A percentile compares a stretch with the other conserved stretches of the same genome.
phyloP scores from a whole-genome alignment of 2,797 vertebrate genomes.

The Lerista edwardsae region DNA sequence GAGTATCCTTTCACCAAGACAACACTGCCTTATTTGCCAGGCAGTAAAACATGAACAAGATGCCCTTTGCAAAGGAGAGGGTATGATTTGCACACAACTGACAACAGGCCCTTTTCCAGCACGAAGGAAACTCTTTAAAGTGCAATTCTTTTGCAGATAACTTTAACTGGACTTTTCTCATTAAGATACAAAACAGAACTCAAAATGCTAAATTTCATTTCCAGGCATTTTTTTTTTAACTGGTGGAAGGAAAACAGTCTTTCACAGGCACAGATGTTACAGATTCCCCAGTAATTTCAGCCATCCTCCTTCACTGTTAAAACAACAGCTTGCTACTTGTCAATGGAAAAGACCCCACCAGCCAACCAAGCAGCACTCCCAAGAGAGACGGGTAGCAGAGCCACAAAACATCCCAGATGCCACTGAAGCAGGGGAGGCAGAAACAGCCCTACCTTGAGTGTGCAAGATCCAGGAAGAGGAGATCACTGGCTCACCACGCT shows the following conservation, averaged over 20 bases:
- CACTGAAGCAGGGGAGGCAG: conserved; percentile 65
- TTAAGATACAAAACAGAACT: conserved; percentile 54
- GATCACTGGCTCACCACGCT: conserved; percentile 78
- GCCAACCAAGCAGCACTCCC: conserved; percentile 49
- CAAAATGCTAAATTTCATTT: conserved; percentile 51
- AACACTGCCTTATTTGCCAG: conserved; percentile 64
- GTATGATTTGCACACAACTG: conserved; percentile 58
- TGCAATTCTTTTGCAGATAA: conserved; percentile 49
- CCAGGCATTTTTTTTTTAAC: conserved; percentile 29
- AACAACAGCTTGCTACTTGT: conserved; percentile 79
- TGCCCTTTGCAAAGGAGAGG: conserved; percentile 57
- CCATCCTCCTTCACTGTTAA: conserved; percentile 74
- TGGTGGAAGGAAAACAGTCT: conserved; percentile 57
- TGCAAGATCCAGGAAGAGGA: conserved; percentile 77
- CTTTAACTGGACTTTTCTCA: conserved; percentile 50
- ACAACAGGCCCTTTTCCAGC: conserved; percentile 54
- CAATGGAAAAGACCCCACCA: conserved; percentile 61
- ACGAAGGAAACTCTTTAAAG: conserved; percentile 62
- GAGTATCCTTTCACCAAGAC: conserved; percentile 50
- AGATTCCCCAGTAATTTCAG: conserved; percentile 70
- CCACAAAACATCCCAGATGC: conserved; percentile 48
- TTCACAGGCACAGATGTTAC: conserved; percentile 60
- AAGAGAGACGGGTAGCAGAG: conserved; percentile 48
- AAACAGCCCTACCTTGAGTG: conserved; percentile 83
- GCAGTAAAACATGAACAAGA: conserved; percentile 66